Evolutionary conservation across 2,888 invertebrate genomes (phyloP).

Genomic region (Drosophila neoperkinsi): DNA sequence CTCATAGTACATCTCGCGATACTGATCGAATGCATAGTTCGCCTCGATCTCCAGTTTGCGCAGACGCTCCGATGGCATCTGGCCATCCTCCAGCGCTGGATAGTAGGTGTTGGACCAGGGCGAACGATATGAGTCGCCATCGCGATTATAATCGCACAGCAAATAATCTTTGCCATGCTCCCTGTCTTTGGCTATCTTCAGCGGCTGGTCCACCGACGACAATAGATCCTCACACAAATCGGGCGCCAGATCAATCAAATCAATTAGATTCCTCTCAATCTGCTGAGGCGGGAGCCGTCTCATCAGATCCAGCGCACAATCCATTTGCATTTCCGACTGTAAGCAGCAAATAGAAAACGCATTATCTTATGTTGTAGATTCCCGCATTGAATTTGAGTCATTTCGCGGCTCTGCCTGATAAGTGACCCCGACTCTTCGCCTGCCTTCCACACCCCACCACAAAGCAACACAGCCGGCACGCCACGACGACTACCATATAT

Average conservation of each 20-base stretch:
- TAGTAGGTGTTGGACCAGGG: conserved; percentile 99
- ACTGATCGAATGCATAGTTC: conserved; percentile 99
- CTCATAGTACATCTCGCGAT: conserved; percentile 99
- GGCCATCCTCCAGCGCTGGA: conserved; percentile 98
- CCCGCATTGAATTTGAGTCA: conserved; percentile 42
- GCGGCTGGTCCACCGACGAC: conserved; percentile 98
- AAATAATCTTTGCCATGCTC: conserved; percentile 98
- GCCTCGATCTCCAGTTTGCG: conserved; percentile 98
- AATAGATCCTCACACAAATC: conserved; percentile 98
- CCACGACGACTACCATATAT: conserved; percentile 66
- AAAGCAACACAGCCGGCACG: conserved; percentile 40
- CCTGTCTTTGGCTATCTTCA: conserved; percentile 98
- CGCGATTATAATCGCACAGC: conserved; percentile 99
- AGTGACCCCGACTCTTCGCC: conserved; percentile 17
- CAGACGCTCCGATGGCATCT: conserved; percentile 98
- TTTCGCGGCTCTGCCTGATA: conserved; percentile 38
- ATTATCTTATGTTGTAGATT: background rate
- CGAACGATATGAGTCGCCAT: conserved; percentile 99
- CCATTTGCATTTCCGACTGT: conserved; percentile 98
- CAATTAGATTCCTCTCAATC: conserved; percentile 98
- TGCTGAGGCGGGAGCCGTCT: conserved; percentile 99
- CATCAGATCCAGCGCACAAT: conserved; percentile 99
- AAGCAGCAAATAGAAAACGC: conserved; percentile 61
- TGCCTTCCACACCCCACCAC: background rate
- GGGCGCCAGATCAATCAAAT: conserved; percentile 98